Evolutionary conservation across 2,113 vertebrate genomes (phyloP).

Genomic region (Anarhynchus alexandrinus): DNA sequence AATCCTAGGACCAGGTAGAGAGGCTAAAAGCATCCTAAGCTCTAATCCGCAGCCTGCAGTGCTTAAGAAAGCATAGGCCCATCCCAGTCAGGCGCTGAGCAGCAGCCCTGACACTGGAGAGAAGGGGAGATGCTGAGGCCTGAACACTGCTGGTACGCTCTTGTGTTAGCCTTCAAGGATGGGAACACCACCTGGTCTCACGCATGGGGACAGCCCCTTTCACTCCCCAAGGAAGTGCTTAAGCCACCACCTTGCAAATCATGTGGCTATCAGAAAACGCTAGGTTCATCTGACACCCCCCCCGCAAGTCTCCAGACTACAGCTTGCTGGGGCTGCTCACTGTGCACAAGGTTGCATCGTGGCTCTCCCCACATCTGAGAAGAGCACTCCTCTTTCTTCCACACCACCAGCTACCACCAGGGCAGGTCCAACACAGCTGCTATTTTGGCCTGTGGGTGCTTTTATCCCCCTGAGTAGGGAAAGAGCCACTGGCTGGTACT

Average conservation of each 20-base stretch:
- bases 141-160: not conserved
- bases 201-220: not conserved
- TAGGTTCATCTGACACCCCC: accelerated
- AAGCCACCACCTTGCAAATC: not conserved
- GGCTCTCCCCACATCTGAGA: not conserved
- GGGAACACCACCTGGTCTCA: accelerated
- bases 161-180: no score
- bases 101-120: not conserved
- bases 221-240: not conserved
- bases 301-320: not conserved
- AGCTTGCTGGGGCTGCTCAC: not conserved
- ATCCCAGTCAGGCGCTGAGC: not conserved
- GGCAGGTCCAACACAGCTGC: not conserved
- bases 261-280: accelerated
- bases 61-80: not conserved
- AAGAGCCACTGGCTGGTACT: not conserved
- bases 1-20: not conserved
- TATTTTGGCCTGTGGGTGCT: not conserved
- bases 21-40: not conserved
- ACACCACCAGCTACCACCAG: not conserved
- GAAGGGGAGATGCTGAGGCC: not conserved
- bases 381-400: not conserved
- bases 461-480: not conserved
- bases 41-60: not conserved
- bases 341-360: not conserved